These are phyloP conservation scores for Argyresthia goedartella DNA, from an alignment of 2,888 invertebrate genomes.

Conservation along the genomic window DNA sequence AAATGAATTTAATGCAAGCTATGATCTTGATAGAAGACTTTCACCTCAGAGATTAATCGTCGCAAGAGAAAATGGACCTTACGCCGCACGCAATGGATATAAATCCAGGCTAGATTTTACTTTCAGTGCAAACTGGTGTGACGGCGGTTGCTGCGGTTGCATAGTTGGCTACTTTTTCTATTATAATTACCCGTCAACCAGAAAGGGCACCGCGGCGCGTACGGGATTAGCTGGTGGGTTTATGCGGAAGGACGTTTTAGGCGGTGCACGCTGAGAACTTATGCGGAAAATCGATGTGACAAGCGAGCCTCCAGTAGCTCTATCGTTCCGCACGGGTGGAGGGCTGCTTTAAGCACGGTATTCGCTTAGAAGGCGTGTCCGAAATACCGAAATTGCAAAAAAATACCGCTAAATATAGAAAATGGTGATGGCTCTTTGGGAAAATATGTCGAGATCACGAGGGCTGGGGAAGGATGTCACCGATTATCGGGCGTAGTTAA, in stretches of 20 bases:
- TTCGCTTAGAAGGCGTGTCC: conserved; percentile 32
- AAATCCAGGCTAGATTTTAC: conserved; percentile 4
- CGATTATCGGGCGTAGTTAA: conserved; percentile 49
- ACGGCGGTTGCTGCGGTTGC: background rate
- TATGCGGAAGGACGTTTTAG: conserved; percentile 58
- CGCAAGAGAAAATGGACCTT: background rate
- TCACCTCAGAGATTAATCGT: background rate
- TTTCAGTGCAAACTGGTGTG: conserved; percentile 3
- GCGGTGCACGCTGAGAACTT: conserved; percentile 29
- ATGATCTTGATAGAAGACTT: background rate
- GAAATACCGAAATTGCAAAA: conserved; percentile 6
- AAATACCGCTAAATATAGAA: background rate
- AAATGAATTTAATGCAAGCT: background rate
- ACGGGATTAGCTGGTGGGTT: conserved; percentile 28
- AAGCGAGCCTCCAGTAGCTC: conserved; percentile 33
- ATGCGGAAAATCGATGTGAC: conserved; percentile 44
- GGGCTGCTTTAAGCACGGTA: conserved; percentile 16
- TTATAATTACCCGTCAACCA: background rate
- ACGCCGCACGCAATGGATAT: background rate
- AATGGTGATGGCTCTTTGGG: background rate
- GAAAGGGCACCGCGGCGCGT: conserved; percentile 13
- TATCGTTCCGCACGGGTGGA: conserved; percentile 23
- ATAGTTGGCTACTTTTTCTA: background rate
- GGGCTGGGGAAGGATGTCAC: conserved; percentile 45
- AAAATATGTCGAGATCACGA: conserved; percentile 32